Evolutionary conservation across 2,113 vertebrate genomes (phyloP).

Genomic region (Cercocebus atys): DNA sequence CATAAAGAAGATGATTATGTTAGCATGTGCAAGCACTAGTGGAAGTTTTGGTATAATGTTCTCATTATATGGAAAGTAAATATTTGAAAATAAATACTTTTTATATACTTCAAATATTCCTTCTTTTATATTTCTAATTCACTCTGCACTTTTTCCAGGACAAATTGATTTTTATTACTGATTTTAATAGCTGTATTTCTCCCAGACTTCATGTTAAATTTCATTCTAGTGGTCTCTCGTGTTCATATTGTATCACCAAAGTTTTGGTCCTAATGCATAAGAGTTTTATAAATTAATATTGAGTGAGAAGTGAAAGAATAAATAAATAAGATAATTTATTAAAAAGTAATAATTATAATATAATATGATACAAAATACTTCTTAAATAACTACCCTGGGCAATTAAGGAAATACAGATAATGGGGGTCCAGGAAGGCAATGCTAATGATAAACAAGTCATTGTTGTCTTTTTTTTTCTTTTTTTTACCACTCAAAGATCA

Average conservation of each 20-base stretch:
- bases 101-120: background rate
- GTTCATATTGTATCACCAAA: background rate
- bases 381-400: fast-evolving
- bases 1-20: background rate
- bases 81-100: background rate
- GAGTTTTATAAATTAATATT: background rate
- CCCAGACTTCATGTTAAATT: background rate
- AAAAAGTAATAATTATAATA: background rate
- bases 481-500: background rate
- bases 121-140: background rate
- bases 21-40: background rate
- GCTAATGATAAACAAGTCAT: background rate
- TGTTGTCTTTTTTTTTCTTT: background rate
- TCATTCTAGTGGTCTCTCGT: fast-evolving
- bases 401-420: background rate
- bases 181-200: background rate
- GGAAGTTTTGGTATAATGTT: background rate
- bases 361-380: background rate
- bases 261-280: background rate
- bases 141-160: background rate
- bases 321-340: background rate
- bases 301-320: background rate
- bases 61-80: background rate
- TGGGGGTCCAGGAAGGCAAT: background rate
- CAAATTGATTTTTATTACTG: background rate